Evolutionary conservation across 64 coral and sea anemone species (phyloP).

Genomic region (Astreopora myriophthalma): DNA sequence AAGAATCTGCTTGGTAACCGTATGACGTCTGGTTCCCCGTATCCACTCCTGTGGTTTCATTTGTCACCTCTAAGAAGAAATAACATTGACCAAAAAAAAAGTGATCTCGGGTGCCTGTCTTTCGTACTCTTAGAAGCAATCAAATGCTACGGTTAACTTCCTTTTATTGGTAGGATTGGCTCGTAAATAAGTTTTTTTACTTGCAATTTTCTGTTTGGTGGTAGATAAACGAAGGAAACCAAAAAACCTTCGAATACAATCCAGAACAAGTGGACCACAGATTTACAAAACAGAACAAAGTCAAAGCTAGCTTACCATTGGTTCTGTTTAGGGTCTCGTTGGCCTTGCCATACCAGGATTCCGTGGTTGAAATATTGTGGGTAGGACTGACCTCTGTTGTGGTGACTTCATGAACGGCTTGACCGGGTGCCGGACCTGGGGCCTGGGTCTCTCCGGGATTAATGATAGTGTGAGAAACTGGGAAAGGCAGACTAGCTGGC

Average conservation of each 20-base stretch:
- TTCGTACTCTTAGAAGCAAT: too few species aligned
- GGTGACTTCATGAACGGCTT: slow-evolving; percentile 15
- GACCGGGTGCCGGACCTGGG: not conserved
- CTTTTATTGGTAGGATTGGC: too few species aligned
- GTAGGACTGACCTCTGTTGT: not conserved
- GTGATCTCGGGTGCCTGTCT: not conserved
- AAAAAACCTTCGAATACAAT: too few species aligned
- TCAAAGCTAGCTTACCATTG: not conserved
- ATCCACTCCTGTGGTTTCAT: not conserved
- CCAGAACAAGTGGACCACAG: too few species aligned
- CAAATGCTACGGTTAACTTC: too few species aligned
- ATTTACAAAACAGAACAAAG: not conserved
- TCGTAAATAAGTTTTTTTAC: too few species aligned
- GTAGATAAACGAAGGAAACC: too few species aligned
- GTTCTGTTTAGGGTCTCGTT: slow-evolving; percentile 41
- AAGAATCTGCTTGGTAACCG: slow-evolving; percentile 4
- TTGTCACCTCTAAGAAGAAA: not conserved
- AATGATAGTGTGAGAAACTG: not conserved
- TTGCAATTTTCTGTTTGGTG: too few species aligned
- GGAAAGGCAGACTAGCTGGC: not conserved
- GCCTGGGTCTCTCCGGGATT: slow-evolving; percentile 8
- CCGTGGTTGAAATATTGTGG: slow-evolving; percentile 19
- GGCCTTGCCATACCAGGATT: slow-evolving; percentile 12
- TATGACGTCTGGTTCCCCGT: not conserved
- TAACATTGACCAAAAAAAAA: not conserved